Conservation (phyloP, 2,113 vertebrate species). For the Oreochromis niloticus region DNA sequence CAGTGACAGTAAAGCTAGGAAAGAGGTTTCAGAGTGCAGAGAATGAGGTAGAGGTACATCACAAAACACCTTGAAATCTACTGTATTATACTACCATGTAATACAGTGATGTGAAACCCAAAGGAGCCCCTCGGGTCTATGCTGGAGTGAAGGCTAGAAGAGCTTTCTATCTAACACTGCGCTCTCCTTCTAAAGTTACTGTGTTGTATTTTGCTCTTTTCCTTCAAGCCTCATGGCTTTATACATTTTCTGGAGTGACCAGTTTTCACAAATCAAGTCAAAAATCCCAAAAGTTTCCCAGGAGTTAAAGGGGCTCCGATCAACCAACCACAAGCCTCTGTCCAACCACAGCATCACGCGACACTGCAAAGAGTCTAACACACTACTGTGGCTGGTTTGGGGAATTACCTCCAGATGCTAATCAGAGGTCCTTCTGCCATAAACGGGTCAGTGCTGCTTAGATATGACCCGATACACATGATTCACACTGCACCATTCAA, state of each 20-base stretch:
- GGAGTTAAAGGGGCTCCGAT: not conserved
- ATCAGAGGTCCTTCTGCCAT: not conserved
- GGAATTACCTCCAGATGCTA: not conserved
- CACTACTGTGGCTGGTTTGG: not conserved
- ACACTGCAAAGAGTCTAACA: not conserved
- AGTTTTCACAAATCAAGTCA: not conserved
- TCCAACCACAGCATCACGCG: not conserved
- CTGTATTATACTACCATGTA: not conserved
- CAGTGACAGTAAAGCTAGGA: not conserved
- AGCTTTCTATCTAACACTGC: not conserved
- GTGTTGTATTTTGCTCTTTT: not conserved
- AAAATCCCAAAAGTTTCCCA: not conserved
- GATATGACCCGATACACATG: not conserved
- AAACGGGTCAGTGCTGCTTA: not conserved
- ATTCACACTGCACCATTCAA: not conserved
- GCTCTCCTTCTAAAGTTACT: not conserved
- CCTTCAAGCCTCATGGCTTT: not conserved
- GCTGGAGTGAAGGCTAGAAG: not conserved
- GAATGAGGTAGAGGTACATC: conserved; percentile 53
- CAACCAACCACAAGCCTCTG: not conserved
- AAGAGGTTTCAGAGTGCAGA: conserved; percentile 3
- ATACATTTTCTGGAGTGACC: not conserved
- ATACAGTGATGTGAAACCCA: not conserved
- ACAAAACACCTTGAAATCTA: not conserved
- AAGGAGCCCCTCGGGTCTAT: not conserved